These are phyloP conservation scores for Campylomormyrus numenius DNA, from an alignment of 2,113 vertebrate genomes.

Conservation along the genomic window DNA sequence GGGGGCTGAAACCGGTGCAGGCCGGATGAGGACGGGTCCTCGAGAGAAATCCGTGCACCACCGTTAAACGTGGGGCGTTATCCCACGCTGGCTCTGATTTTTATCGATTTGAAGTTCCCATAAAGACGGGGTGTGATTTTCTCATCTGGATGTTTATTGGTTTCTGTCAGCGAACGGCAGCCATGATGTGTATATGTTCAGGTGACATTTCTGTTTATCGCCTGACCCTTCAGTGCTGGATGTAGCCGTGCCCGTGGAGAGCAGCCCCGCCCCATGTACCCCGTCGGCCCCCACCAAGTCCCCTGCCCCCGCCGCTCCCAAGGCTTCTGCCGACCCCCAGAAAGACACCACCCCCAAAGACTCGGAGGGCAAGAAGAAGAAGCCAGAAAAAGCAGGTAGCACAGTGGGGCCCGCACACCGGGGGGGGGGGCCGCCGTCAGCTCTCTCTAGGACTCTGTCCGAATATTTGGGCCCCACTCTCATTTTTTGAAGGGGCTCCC, in stretches of 20 bases:
- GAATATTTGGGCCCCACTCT: background rate
- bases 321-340: constrained; percentile 35
- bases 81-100: background rate
- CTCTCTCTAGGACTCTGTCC: background rate
- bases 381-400: constrained; percentile 84
- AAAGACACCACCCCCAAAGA: constrained; percentile 51
- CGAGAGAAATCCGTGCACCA: background rate
- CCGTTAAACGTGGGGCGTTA: background rate
- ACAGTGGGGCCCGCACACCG: accelerated
- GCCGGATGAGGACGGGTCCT: background rate
- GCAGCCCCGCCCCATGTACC: constrained; percentile 39
- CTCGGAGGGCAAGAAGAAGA: constrained; percentile 74
- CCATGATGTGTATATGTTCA: background rate
- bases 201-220: background rate
- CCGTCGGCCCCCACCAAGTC: constrained; percentile 40
- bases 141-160: constrained; percentile 45
- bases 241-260: constrained; percentile 54
- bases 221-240: constrained; percentile 64
- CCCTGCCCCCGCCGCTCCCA: constrained; percentile 36
- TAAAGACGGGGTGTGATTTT: constrained; percentile 41
- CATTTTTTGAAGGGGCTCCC: background rate
- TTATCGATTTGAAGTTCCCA: background rate
- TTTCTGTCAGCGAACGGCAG: background rate
- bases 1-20: background rate
- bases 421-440: background rate